Percentiles rank a stretch among this genome's conserved stretches.
Evolutionary conservation across 2,888 invertebrate species (phyloP).

Genomic region (Eupithecia insigniata): DNA sequence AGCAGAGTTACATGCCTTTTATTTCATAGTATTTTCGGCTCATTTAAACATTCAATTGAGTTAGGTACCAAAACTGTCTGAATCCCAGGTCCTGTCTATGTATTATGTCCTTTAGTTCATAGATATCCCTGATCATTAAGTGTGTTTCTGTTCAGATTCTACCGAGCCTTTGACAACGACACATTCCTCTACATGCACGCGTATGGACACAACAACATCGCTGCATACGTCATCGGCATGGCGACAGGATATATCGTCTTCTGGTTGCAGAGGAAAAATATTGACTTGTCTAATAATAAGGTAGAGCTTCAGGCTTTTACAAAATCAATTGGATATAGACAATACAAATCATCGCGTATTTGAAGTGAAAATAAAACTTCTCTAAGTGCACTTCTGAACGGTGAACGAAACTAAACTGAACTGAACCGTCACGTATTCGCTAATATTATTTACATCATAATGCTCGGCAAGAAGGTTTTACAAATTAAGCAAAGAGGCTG

Average conservation of each 20-base stretch:
- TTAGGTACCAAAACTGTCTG: too few species aligned
- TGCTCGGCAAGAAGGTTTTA: too few species aligned
- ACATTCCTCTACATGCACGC: slow-evolving; percentile 51
- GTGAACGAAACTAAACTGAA: neutral
- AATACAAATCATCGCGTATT: neutral
- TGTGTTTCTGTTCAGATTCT: slow-evolving; percentile 32
- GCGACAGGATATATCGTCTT: slow-evolving; percentile 45
- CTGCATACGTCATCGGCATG: slow-evolving; percentile 54
- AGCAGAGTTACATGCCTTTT: too few species aligned
- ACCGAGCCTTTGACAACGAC: slow-evolving; percentile 38
- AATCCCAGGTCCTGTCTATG: neutral
- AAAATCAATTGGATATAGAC: too few species aligned
- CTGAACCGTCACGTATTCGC: neutral
- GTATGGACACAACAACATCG: slow-evolving; percentile 56
- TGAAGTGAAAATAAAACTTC: neutral
- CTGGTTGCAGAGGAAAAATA: slow-evolving; percentile 37
- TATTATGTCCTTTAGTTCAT: neutral
- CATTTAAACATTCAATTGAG: too few species aligned
- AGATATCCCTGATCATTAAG: neutral
- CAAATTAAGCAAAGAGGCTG: too few species aligned
- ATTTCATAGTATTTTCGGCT: too few species aligned
- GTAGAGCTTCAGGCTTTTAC: slow-evolving; percentile 14
- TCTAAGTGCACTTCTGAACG: neutral
- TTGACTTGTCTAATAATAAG: slow-evolving; percentile 37
- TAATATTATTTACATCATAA: too few species aligned